Percentiles rank a stretch among this genome's conserved stretches.
These are phyloP conservation scores for Seira musarum DNA, from an alignment of 2,888 invertebrate species.

Conservation along the genomic window DNA sequence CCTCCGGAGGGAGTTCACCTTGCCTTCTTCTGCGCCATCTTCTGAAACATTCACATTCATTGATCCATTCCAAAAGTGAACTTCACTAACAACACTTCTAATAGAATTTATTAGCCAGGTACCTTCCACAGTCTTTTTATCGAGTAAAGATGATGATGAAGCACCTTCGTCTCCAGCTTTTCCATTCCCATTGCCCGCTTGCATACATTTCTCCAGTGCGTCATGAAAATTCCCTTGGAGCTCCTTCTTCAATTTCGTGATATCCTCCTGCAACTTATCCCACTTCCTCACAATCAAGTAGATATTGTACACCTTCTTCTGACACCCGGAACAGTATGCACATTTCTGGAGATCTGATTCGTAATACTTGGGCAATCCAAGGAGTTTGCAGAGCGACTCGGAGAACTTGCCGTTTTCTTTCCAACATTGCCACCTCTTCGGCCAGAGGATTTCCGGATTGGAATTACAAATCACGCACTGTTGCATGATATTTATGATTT, in stretches of 20 bases:
- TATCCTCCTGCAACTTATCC: conserved; percentile 41
- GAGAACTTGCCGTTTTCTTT: conserved; percentile 52
- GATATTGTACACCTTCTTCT: conserved; percentile 42
- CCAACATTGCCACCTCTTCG: conserved; percentile 49
- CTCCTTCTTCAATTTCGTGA: conserved; percentile 38
- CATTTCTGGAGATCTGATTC: conserved; percentile 34
- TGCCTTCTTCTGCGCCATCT: not conserved
- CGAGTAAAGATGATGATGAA: too few species aligned
- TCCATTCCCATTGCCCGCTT: not conserved
- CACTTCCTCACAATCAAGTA: conserved; percentile 46
- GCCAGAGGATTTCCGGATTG: conserved; percentile 40
- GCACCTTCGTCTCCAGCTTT: not conserved
- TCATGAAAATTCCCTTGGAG: conserved; percentile 23
- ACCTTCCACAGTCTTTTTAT: not conserved
- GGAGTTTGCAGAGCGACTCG: conserved; percentile 38
- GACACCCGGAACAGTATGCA: conserved; percentile 30
- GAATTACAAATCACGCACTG: conserved; percentile 45
- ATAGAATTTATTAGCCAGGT: not conserved
- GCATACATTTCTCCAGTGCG: not conserved
- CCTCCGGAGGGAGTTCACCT: conserved; percentile 9
- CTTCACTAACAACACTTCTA: not conserved
- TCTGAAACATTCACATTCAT: conserved; percentile 15
- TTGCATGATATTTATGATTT: not conserved
- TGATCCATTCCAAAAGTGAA: conserved; percentile 1
- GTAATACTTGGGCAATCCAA: conserved; percentile 39